Evolutionary conservation across 2,113 vertebrate genomes (phyloP), one percentile per base, ranked within the genome.

Genomic region (Chroicocephalus ridibundus): DNA sequence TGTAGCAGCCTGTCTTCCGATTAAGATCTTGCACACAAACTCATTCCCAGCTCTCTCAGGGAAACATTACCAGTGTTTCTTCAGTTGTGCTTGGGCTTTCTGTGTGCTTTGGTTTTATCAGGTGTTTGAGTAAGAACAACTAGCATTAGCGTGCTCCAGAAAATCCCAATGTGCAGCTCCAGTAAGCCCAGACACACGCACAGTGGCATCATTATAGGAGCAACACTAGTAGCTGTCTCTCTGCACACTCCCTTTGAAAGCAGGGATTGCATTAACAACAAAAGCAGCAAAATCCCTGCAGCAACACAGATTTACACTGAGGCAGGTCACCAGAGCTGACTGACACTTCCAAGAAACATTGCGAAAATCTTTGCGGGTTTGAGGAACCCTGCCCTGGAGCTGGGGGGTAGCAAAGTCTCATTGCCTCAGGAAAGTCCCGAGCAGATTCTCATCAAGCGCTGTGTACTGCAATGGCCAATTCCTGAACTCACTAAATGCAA

Each of bases 381-480:
- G 14, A 44, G 16, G 20, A 32, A n/a, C 25, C 13, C 36, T 57
- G 42, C 60, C 40, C 54, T 44, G 47, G 36, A 13, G 17, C 34
- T 62, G 5, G 5, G 3, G 3, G 9, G 21, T 11, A 38, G 15
- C 52, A 66, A 44, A 16, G 31, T 42, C 52, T 54, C 40, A 9
- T 15, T 29, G 46, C 18, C 52, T 55, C 22, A 36, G 42, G n/a
- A 47, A 78, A 6, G 25, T 52, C 34, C 32, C 2, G 3, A 42
- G 34, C 51, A 49, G 58, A 49, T 31, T 61, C 27, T 44, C 71
- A 21, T 10, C 6, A 6, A 34, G n/a, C 49, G 44, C 58, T 38
- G 22, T 9, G 31, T 36, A 18, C 22, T 44, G 9, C 1, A 0
- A 44, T 5, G 5, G 36, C 14, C 1, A 0, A 16, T 71, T 72